Percentiles rank a stretch among this genome's conserved stretches.
Evolutionary conservation across 2,888 invertebrate genomes (phyloP).

Genomic region (Campoletis raptor): DNA sequence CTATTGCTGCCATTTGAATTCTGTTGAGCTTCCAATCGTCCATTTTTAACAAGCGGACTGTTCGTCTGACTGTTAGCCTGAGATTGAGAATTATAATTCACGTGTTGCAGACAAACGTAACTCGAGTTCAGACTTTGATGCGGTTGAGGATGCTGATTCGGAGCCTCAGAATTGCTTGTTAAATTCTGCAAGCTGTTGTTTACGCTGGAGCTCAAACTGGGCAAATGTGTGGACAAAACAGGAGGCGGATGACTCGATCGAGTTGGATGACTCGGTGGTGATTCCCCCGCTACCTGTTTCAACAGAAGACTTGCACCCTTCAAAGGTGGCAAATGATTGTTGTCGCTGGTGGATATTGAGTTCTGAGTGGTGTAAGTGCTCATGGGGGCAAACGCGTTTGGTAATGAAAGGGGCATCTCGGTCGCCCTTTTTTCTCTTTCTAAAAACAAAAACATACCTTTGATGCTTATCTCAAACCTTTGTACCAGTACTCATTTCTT

Average conservation of each 20-base stretch:
- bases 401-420: conserved; percentile 86
- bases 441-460: not conserved
- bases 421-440: conserved; percentile 7
- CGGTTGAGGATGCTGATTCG: conserved; percentile 66
- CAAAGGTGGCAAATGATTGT: conserved; percentile 85
- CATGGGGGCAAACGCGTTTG: conserved; percentile 84
- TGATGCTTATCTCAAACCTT: conserved; percentile 8
- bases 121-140: conserved; percentile 75
- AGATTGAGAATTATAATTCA: conserved; percentile 71
- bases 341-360: conserved; percentile 85
- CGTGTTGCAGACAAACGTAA: conserved; percentile 66
- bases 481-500: conserved; percentile 31
- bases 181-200: conserved; percentile 81
- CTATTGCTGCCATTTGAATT: conserved; percentile 78
- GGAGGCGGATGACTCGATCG: conserved; percentile 69
- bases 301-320: conserved; percentile 81
- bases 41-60: conserved; percentile 79
- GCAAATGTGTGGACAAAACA: conserved; percentile 69
- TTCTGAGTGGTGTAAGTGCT: conserved; percentile 80
- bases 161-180: conserved; percentile 75
- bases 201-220: conserved; percentile 78
- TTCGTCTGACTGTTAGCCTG: conserved; percentile 76
- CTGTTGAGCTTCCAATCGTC: conserved; percentile 73
- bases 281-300: conserved; percentile 84
- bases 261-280: conserved; percentile 81